phyloP scores from a whole-genome alignment of 2,888 invertebrate genomes.

The Agapostemon virescens region DNA sequence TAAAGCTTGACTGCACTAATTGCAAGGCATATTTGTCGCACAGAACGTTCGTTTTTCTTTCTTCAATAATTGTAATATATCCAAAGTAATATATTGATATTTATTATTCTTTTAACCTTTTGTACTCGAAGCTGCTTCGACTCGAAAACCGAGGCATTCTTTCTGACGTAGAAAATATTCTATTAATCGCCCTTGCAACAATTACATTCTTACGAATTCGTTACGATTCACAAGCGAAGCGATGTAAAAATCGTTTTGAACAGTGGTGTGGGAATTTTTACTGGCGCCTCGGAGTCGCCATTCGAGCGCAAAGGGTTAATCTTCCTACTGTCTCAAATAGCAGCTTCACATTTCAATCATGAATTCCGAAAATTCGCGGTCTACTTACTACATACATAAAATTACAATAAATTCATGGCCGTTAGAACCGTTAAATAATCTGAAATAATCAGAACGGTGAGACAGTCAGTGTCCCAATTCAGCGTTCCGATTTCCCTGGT shows the following conservation, averaged over 20 bases:
- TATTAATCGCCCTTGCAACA: too few species aligned
- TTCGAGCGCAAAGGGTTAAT: too few species aligned
- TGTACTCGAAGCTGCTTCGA: too few species aligned
- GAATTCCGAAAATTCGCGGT: background rate
- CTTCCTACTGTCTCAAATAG: background rate
- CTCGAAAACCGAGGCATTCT: too few species aligned
- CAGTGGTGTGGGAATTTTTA: too few species aligned
- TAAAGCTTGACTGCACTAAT: background rate
- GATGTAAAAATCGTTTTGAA: too few species aligned
- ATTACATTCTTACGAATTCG: too few species aligned
- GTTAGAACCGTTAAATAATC: background rate
- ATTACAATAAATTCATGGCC: background rate
- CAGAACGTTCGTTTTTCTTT: background rate
- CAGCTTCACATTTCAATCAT: background rate
- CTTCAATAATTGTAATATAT: background rate
- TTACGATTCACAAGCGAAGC: too few species aligned
- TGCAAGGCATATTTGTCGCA: background rate
- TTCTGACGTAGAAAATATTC: too few species aligned
- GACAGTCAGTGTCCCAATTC: background rate
- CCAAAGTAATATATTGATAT: background rate
- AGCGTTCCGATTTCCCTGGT: constrained; percentile 14
- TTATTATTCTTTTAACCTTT: background rate
- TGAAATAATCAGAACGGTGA: background rate
- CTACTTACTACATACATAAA: background rate
- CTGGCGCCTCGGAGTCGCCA: too few species aligned